Evolutionary conservation across 2,888 invertebrate genomes (phyloP).

Genomic region (Amphipoea oculea): DNA sequence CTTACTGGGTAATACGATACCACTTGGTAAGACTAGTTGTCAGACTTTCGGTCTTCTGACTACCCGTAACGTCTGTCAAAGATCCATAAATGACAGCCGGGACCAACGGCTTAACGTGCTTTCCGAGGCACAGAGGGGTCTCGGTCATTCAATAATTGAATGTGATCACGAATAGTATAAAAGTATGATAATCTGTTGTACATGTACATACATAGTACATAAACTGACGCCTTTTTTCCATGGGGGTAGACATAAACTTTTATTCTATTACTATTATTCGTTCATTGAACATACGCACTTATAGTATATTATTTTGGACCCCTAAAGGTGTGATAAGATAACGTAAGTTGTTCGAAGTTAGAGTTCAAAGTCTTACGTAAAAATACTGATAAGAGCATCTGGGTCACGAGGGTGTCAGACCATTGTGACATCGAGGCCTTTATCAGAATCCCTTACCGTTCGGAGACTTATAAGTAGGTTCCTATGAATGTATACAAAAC

Average conservation of each 20-base stretch:
- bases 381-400: conserved; percentile 44
- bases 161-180: neutral
- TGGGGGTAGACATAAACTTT: neutral
- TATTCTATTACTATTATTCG: neutral
- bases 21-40: no score
- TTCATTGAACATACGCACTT: neutral
- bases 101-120: no score
- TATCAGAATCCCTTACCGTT: conserved; percentile 32
- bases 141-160: neutral
- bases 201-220: neutral
- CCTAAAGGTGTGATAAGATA: neutral
- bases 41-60: no score
- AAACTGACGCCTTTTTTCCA: neutral
- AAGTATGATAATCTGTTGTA: neutral
- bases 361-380: conserved; percentile 35
- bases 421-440: conserved; percentile 30
- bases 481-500: neutral
- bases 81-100: no score
- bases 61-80: no score
- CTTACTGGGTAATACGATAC: no score
- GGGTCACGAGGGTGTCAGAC: conserved; percentile 21
- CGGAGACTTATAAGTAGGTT: conserved; percentile 2
- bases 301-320: neutral
- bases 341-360: conserved; percentile 1
- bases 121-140: no score